These are phyloP conservation scores for Cephus rjabovi DNA, from an alignment of 2,888 invertebrate species.

Conservation along the genomic window DNA sequence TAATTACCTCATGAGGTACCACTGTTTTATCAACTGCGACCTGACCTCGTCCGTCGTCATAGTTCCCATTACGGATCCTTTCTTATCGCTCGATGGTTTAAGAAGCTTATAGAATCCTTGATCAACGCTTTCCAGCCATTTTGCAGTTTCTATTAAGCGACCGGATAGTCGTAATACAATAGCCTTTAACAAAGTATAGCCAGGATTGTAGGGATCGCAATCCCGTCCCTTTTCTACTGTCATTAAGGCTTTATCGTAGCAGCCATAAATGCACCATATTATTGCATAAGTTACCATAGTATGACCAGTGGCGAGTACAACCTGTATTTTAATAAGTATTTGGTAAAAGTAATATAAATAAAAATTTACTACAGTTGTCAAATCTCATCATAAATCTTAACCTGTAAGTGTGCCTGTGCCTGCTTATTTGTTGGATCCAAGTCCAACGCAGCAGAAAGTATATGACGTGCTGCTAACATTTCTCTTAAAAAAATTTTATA, in stretches of 20 bases:
- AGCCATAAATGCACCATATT: constrained; percentile 41
- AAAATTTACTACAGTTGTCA: not conserved
- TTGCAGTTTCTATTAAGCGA: constrained; percentile 34
- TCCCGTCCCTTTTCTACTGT: constrained; percentile 39
- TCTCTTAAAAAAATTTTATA: constrained; percentile 39
- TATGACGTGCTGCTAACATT: constrained; percentile 35
- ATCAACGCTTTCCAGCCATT: constrained; percentile 37
- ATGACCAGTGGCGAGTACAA: constrained; percentile 35
- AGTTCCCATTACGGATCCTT: constrained; percentile 35
- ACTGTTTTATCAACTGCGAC: constrained; percentile 37
- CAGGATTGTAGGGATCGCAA: constrained; percentile 45
- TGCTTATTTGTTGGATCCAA: constrained; percentile 27
- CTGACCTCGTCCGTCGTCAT: constrained; percentile 32
- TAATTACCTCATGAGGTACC: constrained; percentile 31
- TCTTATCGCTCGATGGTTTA: constrained; percentile 29
- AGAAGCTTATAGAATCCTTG: constrained; percentile 35
- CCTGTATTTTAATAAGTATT: constrained; percentile 17
- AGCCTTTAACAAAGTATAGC: constrained; percentile 40
- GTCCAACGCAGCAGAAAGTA: constrained; percentile 36
- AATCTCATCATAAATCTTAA: constrained; percentile 9
- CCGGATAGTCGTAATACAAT: constrained; percentile 40
- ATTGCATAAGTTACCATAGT: constrained; percentile 31
- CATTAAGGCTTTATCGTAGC: constrained; percentile 42
- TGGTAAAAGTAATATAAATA: not conserved
- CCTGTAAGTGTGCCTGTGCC: constrained; percentile 38